A percentile compares a stretch with the other conserved stretches of the same genome.
phyloP scores from a whole-genome alignment of 2,113 vertebrate genomes.

The Sylvicapra grimmia region DNA sequence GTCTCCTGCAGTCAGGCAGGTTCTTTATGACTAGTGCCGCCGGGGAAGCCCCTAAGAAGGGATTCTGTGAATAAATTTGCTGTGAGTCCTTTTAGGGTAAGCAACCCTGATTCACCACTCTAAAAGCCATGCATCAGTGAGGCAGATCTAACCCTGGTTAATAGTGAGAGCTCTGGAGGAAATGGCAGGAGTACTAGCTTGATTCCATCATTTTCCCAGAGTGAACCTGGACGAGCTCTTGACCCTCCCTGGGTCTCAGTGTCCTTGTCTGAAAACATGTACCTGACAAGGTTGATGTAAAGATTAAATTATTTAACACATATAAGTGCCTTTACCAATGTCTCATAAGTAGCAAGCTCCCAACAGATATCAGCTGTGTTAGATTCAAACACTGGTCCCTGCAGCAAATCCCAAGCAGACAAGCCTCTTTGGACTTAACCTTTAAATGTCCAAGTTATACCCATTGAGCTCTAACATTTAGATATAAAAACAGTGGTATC shows the following conservation, averaged over 20 bases:
- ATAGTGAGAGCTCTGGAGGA: background rate
- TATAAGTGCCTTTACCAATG: background rate
- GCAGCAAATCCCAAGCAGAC: background rate
- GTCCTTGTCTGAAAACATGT: background rate
- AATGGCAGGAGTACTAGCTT: background rate
- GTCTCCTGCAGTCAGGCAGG: background rate
- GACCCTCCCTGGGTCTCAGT: background rate
- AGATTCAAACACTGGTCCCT: background rate
- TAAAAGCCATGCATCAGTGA: background rate
- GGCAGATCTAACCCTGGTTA: background rate
- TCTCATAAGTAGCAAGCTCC: background rate
- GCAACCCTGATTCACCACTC: background rate
- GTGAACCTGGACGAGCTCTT: background rate
- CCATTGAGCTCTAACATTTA: background rate
- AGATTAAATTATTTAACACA: background rate
- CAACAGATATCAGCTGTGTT: background rate
- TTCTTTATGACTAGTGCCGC: background rate
- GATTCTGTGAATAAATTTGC: background rate
- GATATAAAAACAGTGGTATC: background rate
- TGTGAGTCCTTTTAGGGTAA: background rate
- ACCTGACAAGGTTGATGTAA: background rate
- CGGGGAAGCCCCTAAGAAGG: background rate
- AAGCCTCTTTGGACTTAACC: background rate
- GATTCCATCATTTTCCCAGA: background rate
- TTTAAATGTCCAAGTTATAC: background rate